Conservation (phyloP, 92 coral and sea anemone genomes). For the Blastomussa wellsi region DNA sequence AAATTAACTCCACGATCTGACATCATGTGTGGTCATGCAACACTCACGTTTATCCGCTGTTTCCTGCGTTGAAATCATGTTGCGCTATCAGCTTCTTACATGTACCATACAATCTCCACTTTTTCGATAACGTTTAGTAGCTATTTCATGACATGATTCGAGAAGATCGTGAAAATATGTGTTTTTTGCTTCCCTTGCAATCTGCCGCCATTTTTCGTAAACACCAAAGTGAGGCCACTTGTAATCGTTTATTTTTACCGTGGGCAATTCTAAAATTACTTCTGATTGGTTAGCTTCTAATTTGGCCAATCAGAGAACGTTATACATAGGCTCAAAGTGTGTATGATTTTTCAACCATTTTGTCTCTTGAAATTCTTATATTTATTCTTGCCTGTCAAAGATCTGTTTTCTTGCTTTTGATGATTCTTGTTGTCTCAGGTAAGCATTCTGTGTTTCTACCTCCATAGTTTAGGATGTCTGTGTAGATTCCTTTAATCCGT, state of each 20-base stretch:
- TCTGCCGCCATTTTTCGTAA: slow-evolving; percentile 73
- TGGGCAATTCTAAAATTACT: background rate
- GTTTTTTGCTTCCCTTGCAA: background rate
- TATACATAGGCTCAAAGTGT: background rate
- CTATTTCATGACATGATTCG: background rate
- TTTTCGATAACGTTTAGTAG: background rate
- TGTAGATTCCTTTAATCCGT: background rate
- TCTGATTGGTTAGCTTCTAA: slow-evolving; percentile 19
- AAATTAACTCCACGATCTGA: too few species aligned
- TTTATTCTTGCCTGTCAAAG: background rate
- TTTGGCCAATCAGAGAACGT: slow-evolving; percentile 26
- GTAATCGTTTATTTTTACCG: slow-evolving; percentile 7
- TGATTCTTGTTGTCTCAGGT: slow-evolving; percentile 1
- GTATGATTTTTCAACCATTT: background rate
- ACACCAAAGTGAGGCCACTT: slow-evolving; percentile 36
- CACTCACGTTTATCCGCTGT: slow-evolving; percentile 77
- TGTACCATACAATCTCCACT: background rate
- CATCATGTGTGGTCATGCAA: too few species aligned
- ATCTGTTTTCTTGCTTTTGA: background rate
- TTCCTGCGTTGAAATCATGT: slow-evolving; percentile 64
- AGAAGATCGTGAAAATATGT: background rate
- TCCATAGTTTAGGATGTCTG: background rate
- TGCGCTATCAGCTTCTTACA: background rate
- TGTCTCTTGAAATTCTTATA: background rate
- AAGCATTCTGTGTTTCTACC: background rate